Evolutionary conservation across 2,113 vertebrate species (phyloP).

Genomic region (Pedionomus torquatus): DNA sequence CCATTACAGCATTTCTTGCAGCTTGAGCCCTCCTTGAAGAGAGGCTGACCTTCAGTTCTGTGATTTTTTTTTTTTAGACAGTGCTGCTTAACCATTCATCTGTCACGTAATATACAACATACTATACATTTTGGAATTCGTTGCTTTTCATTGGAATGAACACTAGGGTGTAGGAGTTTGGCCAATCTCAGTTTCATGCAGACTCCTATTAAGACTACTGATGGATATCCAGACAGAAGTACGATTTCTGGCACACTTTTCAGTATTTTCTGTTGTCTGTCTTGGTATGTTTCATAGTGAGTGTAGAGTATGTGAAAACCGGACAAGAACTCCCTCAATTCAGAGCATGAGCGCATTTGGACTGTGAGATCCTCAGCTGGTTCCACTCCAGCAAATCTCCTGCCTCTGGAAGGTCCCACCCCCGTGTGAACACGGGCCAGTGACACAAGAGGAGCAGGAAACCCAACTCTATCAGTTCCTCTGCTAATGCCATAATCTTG

Average conservation of each 20-base stretch:
- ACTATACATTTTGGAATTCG: not conserved
- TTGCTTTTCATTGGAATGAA: not conserved
- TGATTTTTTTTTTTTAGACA: not conserved
- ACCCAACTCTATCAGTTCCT: not conserved
- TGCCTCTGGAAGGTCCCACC: not conserved
- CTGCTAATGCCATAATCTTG: not conserved
- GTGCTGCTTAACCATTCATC: too few species aligned
- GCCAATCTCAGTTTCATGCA: rapidly evolving
- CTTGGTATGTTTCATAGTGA: not conserved
- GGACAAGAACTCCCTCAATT: not conserved
- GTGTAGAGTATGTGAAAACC: not conserved
- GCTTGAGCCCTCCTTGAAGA: not conserved
- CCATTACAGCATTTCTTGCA: not conserved
- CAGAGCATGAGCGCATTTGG: rapidly evolving
- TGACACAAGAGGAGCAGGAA: not conserved
- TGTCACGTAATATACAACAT: rapidly evolving
- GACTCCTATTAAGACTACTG: not conserved
- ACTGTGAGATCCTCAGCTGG: not conserved
- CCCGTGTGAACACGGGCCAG: not conserved
- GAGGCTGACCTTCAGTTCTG: not conserved
- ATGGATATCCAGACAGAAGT: not conserved
- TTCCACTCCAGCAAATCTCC: not conserved
- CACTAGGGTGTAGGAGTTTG: not conserved
- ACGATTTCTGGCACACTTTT: not conserved
- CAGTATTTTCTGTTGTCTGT: not conserved